Conservation (phyloP, 2,113 vertebrate species). For the Pseudorhombus dupliciocellatus region DNA sequence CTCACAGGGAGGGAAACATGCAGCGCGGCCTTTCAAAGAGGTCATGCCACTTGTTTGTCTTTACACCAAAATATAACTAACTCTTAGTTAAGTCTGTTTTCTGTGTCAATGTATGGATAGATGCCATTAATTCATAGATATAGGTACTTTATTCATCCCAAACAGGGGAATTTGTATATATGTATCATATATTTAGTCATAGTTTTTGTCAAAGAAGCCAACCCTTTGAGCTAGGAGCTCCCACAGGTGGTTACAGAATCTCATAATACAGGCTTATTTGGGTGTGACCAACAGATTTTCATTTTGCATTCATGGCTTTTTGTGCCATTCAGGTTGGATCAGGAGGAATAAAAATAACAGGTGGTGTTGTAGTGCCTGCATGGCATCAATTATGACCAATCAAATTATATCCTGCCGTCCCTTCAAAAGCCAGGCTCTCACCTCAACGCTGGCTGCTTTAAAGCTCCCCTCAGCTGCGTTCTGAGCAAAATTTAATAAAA, state of each 20-base stretch:
- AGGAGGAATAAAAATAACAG: neutral
- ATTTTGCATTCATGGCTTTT: neutral
- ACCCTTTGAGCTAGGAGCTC: neutral
- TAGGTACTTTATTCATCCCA: too few relatives aligned
- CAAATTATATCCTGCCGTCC: neutral
- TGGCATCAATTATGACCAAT: constrained; percentile 21
- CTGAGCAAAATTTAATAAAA: constrained; percentile 3
- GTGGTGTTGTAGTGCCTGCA: neutral
- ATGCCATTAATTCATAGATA: too few relatives aligned
- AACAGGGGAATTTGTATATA: too few relatives aligned
- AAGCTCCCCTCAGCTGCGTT: neutral
- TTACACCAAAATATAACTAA: neutral
- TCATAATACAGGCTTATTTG: neutral
- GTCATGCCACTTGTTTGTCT: neutral
- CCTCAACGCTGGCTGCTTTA: neutral
- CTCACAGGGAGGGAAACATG: too few relatives aligned
- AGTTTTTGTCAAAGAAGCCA: neutral
- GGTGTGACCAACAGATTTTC: neutral
- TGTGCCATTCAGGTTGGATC: neutral
- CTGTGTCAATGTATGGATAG: too few relatives aligned
- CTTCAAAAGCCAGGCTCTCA: constrained; percentile 8
- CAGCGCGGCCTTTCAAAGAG: too few relatives aligned
- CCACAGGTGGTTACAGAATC: neutral
- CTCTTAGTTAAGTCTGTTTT: too few relatives aligned
- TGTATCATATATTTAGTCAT: neutral